phyloP scores from a whole-genome alignment of 2,888 invertebrate species.

The Tipula helvola region DNA sequence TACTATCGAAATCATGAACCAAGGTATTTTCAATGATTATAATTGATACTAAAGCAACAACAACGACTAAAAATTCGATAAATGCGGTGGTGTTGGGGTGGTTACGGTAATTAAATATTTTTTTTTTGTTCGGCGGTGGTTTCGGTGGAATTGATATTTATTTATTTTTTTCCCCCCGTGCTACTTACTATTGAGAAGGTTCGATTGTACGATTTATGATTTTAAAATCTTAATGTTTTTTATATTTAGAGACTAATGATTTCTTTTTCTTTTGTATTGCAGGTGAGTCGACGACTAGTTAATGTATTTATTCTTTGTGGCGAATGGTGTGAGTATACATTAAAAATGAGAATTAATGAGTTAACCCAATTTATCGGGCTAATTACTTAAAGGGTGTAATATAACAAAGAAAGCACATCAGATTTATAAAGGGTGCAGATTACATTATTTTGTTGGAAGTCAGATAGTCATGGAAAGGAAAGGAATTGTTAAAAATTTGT shows the following conservation, averaged over 20 bases:
- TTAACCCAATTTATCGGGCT: too few relatives aligned
- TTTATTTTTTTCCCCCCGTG: not conserved
- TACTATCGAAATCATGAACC: not conserved
- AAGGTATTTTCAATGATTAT: conserved; percentile 4
- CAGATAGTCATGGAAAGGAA: too few relatives aligned
- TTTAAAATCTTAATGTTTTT: not conserved
- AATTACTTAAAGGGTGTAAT: too few relatives aligned
- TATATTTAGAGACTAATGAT: too few relatives aligned
- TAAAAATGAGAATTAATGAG: too few relatives aligned
- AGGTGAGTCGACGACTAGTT: not conserved
- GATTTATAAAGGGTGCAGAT: too few relatives aligned
- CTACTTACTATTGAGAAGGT: not conserved
- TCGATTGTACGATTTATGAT: not conserved
- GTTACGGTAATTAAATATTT: not conserved
- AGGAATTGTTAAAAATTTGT: too few relatives aligned
- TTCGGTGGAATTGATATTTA: not conserved
- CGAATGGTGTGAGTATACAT: not conserved
- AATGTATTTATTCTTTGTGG: not conserved
- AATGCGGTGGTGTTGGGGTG: not conserved
- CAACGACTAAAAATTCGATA: not conserved
- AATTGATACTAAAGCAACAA: not conserved
- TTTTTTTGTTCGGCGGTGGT: not conserved
- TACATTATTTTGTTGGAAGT: too few relatives aligned
- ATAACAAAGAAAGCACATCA: too few relatives aligned
- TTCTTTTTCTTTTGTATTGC: not conserved